Evolutionary conservation across 37 sponge, comb jelly and placozoan genomes (phyloP).

Genomic region (Haliclona indistincta): DNA sequence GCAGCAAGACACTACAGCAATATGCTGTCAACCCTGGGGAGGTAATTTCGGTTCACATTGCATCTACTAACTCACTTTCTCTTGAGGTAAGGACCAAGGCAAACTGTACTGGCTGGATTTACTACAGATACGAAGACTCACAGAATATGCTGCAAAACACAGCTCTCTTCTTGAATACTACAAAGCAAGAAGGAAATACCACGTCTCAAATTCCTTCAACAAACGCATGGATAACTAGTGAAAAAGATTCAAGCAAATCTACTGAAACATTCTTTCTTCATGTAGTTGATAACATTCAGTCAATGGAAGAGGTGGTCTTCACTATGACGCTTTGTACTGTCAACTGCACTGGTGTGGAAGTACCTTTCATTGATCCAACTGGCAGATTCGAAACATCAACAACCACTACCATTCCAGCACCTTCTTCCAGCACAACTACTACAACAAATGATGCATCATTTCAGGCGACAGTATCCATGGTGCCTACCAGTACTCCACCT

Average conservation of each 20-base stretch:
- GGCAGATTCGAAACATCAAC: too few species aligned
- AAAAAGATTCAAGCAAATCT: background rate
- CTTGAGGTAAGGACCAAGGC: background rate
- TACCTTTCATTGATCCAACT: too few species aligned
- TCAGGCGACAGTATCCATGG: too few species aligned
- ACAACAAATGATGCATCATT: too few species aligned
- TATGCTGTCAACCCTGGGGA: too few species aligned
- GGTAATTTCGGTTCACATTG: constrained; percentile 1
- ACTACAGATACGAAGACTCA: constrained; percentile 26
- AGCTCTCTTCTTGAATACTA: background rate
- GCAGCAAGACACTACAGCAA: constrained; percentile 33
- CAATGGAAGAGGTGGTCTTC: background rate
- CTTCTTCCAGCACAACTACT: too few species aligned
- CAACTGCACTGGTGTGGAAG: background rate
- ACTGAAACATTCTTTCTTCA: constrained; percentile 3
- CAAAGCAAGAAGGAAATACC: constrained; percentile 1
- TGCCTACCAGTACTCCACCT: too few species aligned
- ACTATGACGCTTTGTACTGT: background rate
- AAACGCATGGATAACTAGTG: constrained; percentile 25
- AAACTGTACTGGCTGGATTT: constrained; percentile 18
- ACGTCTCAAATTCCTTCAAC: constrained; percentile 4
- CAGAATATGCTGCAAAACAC: background rate
- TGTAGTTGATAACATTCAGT: background rate
- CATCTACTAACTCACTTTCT: background rate
- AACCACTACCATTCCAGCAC: too few species aligned